phyloP scores from a whole-genome alignment of 1,140 invertebrate genomes.

The Harpegnathos saltator region DNA sequence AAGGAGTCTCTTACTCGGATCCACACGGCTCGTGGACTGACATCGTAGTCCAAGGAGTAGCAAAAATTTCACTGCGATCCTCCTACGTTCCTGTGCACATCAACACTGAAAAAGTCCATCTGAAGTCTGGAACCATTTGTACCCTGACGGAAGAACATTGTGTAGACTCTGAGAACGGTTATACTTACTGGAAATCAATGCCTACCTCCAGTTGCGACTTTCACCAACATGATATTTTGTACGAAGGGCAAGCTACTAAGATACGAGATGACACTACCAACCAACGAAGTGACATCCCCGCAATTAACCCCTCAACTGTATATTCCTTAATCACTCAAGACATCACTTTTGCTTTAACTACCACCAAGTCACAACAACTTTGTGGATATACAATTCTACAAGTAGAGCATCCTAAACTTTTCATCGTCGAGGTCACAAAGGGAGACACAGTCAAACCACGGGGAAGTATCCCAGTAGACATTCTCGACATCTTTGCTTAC shows the following conservation, averaged over 20 bases:
- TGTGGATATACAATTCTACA: constrained; percentile 49
- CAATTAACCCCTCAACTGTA: not conserved
- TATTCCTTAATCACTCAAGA: constrained; percentile 32
- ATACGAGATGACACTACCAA: no score
- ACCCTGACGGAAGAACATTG: no score
- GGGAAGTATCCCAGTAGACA: not conserved
- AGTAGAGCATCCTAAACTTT: constrained; percentile 69
- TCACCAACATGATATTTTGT: constrained; percentile 34
- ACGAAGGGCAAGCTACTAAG: constrained; percentile 31
- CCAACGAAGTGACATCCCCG: no score
- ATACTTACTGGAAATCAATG: constrained; percentile 55
- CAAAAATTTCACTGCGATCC: not conserved
- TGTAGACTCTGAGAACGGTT: no score
- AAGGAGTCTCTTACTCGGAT: not conserved
- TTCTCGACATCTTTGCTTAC: constrained; percentile 21
- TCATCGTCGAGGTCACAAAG: constrained; percentile 56
- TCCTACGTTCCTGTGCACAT: no score
- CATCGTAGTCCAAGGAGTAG: not conserved
- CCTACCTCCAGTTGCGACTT: constrained; percentile 39
- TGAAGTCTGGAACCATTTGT: no score
- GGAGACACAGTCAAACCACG: constrained; percentile 16
- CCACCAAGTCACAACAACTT: not conserved
- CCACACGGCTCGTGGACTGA: not conserved
- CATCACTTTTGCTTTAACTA: constrained; percentile 49
- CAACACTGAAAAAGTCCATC: not conserved